A percentile compares a stretch with the other conserved stretches of the same genome.
Conservation (phyloP, 2,888 invertebrate genomes). For the Chironomus tentans region DNA sequence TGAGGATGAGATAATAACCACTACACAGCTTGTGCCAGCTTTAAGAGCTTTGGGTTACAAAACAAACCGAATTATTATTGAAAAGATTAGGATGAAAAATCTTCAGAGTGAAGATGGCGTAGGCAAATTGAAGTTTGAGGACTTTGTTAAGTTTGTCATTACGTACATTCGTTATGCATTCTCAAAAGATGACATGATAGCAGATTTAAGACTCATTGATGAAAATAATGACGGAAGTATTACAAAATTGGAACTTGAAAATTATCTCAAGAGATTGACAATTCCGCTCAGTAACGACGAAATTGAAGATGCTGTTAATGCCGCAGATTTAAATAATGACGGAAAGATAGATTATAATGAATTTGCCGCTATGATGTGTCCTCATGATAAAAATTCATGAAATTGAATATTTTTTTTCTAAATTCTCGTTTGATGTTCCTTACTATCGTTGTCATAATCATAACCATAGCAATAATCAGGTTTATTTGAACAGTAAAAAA, state of each 20-base stretch:
- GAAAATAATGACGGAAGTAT: background rate
- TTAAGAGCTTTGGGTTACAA: background rate
- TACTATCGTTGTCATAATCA: background rate
- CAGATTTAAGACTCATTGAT: background rate
- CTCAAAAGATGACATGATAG: background rate
- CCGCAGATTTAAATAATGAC: background rate
- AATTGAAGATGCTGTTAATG: background rate
- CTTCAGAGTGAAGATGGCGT: background rate
- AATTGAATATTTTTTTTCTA: background rate
- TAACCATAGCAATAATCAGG: background rate
- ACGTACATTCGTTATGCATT: background rate
- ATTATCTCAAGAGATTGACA: background rate
- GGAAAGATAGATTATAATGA: background rate
- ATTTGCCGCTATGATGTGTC: background rate
- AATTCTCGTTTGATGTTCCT: background rate
- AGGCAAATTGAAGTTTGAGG: background rate
- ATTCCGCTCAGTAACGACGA: background rate
- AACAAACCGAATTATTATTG: background rate
- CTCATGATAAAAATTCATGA: background rate
- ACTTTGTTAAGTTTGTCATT: background rate
- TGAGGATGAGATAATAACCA: background rate
- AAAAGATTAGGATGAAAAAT: background rate
- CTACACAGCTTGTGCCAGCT: background rate
- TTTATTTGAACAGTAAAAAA: too few relatives aligned
- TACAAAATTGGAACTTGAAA: background rate